phyloP scores from a whole-genome alignment of 1,140 invertebrate genomes.

The Pectinophora gossypiella region DNA sequence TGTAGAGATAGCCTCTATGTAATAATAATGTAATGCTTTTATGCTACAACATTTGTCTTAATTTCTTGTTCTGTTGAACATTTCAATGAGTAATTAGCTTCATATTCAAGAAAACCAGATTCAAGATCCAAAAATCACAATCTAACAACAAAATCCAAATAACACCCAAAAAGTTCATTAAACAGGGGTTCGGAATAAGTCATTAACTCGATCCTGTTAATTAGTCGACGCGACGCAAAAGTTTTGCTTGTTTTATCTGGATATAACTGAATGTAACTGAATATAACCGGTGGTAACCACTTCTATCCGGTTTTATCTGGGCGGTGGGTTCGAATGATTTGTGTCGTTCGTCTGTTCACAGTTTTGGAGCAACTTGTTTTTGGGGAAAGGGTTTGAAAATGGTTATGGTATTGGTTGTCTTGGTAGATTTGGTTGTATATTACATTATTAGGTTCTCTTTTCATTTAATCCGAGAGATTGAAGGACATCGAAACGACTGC shows the following conservation, averaged over 20 bases:
- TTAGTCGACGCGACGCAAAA: not conserved
- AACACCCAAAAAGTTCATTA: not conserved
- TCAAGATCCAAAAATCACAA: too few relatives aligned
- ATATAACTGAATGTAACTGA: not conserved
- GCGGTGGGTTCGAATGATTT: not conserved
- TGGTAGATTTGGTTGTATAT: too few relatives aligned
- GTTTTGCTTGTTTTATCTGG: not conserved
- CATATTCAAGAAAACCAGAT: too few relatives aligned
- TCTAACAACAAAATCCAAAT: not conserved
- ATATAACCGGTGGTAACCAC: not conserved
- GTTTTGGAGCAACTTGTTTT: not conserved
- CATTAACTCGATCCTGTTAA: not conserved
- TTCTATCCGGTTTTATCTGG: not conserved
- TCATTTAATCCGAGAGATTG: too few relatives aligned
- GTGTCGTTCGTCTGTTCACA: not conserved
- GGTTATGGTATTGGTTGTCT: too few relatives aligned
- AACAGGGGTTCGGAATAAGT: not conserved
- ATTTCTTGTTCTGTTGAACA: too few relatives aligned
- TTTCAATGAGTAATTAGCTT: too few relatives aligned
- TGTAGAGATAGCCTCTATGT: too few relatives aligned
- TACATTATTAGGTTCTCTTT: too few relatives aligned
- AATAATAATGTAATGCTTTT: too few relatives aligned
- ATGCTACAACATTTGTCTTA: too few relatives aligned
- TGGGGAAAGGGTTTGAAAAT: not conserved
- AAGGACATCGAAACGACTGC: too few relatives aligned